Evolutionary conservation across 2,888 invertebrate species (phyloP), one percentile per base, ranked within the genome.

Genomic region (Drosophila lacicola): DNA sequence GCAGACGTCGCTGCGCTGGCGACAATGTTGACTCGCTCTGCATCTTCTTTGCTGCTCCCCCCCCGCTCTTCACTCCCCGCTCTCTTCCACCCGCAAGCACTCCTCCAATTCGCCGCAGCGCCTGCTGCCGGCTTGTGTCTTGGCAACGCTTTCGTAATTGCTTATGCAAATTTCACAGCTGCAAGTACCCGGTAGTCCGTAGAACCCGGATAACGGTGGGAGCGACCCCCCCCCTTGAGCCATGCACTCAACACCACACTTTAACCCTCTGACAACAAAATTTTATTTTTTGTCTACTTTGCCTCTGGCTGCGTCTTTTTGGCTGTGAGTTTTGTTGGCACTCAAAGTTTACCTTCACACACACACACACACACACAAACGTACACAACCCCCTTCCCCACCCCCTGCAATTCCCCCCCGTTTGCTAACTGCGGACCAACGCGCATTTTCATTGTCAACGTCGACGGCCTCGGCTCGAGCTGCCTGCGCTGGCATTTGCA

Each of bases 91-190:
- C 2, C 6, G 8, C 25, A 25, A 25, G 25, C 14, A 11, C 11
- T 10, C 4, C 17, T 14, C 25, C 1, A 25, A 25, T 25, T 13
- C 36, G 9, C 1, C 14, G 34, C 11, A 1, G 5, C 6, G 25
- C 17, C 13, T 13, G 0, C n/a, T 8, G 13, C 19, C 44, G 46
- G 14, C 17, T 34, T 67, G 61, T 58, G 51, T 41, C 63, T 67
- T 66, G 68, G 73, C 70, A 73, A 46, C 49, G 78, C 66, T 76
- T 69, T 74, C 72, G 88, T 88, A 84, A 84, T 84, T 84, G 88
- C 88, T 84, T 84, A 88, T 84, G 88, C 88, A 88, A 84, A 84
- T 88, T 85, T 85, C 54, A 64, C 74, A 77, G 87, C 45, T 77
- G 60, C 78, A 63, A 68, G 73, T 76, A 58, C 70, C 60, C 25